Conservation (phyloP, 2,113 vertebrate species). For the Macheiramphus alcinus region DNA sequence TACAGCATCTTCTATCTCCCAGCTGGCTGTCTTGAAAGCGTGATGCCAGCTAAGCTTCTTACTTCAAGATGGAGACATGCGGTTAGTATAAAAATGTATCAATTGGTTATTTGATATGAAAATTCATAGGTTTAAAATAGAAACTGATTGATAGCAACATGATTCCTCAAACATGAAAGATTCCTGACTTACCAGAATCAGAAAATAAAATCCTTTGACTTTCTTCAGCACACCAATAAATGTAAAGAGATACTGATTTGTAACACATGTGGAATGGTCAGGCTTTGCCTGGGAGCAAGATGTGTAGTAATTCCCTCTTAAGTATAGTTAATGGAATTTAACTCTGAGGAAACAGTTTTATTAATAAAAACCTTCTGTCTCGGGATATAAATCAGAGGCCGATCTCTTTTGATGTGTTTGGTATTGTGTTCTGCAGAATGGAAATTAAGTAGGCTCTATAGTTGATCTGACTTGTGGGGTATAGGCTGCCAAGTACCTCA, state of each 20-base stretch:
- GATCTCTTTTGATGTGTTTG: slow-evolving; percentile 40
- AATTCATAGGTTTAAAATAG: background rate
- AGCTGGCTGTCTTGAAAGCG: background rate
- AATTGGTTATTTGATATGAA: background rate
- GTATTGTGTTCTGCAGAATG: background rate
- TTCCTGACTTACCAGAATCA: background rate
- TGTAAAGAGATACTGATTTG: slow-evolving; percentile 34
- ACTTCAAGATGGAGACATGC: background rate
- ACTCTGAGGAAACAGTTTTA: slow-evolving; percentile 47
- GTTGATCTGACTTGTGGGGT: background rate
- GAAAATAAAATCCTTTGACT: slow-evolving; percentile 7
- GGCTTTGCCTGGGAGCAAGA: slow-evolving; percentile 51
- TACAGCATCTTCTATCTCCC: background rate
- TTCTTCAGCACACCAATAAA: slow-evolving; percentile 4
- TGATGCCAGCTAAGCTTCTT: background rate
- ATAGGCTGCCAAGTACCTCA: background rate
- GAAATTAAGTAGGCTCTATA: background rate
- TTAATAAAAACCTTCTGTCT: slow-evolving; percentile 52
- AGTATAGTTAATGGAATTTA: slow-evolving; percentile 43
- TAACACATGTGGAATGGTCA: slow-evolving; percentile 24
- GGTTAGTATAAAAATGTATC: background rate
- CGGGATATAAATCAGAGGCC: background rate
- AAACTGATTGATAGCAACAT: background rate
- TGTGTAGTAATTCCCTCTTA: slow-evolving; percentile 38
- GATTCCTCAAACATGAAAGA: background rate